These are phyloP conservation scores for Drosophila mojavensis DNA, from an alignment of 1,140 invertebrate species.

Conservation along the genomic window DNA sequence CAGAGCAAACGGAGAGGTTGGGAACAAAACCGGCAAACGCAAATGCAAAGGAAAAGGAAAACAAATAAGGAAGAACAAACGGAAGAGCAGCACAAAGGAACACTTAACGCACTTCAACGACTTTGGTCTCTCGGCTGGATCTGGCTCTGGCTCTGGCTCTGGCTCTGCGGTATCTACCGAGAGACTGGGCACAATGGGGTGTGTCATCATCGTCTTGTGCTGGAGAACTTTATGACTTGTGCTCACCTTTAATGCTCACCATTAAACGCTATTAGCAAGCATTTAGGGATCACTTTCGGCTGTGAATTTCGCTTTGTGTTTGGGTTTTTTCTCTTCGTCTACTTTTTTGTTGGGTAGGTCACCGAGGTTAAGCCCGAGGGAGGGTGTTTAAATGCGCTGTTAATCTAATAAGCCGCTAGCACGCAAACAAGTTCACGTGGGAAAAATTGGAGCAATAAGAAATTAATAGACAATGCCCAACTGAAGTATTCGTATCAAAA, in stretches of 20 bases:
- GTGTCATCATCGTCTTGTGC: constrained; percentile 44
- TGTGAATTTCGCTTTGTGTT: background rate
- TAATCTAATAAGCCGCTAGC: constrained; percentile 78
- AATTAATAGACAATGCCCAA: constrained; percentile 38
- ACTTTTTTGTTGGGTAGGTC: constrained; percentile 49
- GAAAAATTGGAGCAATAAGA: constrained; percentile 74
- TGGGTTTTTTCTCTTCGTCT: constrained; percentile 1
- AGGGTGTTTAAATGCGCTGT: constrained; percentile 61
- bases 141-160: background rate
- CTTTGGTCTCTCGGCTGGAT: constrained; percentile 7
- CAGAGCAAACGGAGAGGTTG: background rate
- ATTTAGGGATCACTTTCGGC: constrained; percentile 71
- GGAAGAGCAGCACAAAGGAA: constrained; percentile 57
- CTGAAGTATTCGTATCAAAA: constrained; percentile 12
- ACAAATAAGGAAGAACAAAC: constrained; percentile 40
- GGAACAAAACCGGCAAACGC: background rate
- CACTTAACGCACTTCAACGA: constrained; percentile 50
- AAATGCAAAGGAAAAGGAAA: constrained; percentile 35
- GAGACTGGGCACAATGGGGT: constrained; percentile 32
- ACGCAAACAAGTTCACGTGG: constrained; percentile 81
- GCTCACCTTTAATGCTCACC: constrained; percentile 70
- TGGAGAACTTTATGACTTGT: constrained; percentile 75
- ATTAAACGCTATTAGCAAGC: constrained; percentile 80
- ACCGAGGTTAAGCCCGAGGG: constrained; percentile 31
- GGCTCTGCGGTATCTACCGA: background rate